phyloP scores from a whole-genome alignment of 2,797 vertebrate species.

The Urophycis tenuis region DNA sequence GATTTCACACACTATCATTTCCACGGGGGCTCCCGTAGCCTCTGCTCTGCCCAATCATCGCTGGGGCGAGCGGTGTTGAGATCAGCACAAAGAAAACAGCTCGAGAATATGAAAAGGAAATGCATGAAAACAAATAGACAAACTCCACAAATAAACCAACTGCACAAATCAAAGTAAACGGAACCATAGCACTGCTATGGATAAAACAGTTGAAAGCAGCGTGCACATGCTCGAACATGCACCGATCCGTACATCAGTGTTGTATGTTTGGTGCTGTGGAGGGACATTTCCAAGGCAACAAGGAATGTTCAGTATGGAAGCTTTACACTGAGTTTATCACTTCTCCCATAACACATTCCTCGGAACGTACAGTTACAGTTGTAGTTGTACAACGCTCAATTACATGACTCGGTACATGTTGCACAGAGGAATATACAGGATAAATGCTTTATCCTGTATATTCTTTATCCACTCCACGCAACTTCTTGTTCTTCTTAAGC shows the following conservation, averaged over 20 bases:
- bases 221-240: neutral
- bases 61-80: neutral
- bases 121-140: neutral
- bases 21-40: conserved; percentile 11
- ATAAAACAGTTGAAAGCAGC: neutral
- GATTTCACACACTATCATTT: conserved; percentile 47
- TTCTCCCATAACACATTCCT: neutral
- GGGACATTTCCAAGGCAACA: neutral
- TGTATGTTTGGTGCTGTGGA: neutral
- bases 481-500: neutral
- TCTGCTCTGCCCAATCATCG: neutral
- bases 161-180: neutral
- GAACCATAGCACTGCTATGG: neutral
- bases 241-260: too few species aligned
- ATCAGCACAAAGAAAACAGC: neutral
- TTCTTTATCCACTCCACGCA: neutral
- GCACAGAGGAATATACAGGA: neutral
- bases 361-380: neutral
- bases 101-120: neutral
- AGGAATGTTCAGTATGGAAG: neutral
- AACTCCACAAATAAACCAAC: neutral
- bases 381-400: neutral
- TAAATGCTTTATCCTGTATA: too few species aligned
- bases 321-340: neutral
- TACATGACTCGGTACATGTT: neutral